Evolutionary conservation across 1,140 invertebrate species (phyloP).

Genomic region (Eufriesea mexicana): DNA sequence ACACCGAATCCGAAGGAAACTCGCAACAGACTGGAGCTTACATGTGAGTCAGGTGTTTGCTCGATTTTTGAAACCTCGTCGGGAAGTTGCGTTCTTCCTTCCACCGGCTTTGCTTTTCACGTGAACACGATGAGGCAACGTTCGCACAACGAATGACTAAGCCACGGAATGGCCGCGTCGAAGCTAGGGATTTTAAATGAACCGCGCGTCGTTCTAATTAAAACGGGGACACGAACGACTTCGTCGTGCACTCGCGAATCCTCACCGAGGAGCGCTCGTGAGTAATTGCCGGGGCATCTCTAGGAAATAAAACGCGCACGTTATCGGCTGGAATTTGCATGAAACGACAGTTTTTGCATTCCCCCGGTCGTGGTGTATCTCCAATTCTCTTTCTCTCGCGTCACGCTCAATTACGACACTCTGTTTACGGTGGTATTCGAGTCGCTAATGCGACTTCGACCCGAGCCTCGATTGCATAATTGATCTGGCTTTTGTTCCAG

Average conservation of each 20-base stretch:
- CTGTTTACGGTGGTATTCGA: background rate
- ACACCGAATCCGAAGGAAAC: too few species aligned
- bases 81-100: conserved; percentile 13
- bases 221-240: background rate
- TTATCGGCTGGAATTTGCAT: conserved; percentile 22
- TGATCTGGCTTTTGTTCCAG: conserved; percentile 25
- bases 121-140: conserved; percentile 18
- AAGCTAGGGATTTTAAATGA: background rate
- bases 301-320: background rate
- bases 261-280: background rate
- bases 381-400: background rate
- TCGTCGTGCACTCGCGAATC: too few species aligned
- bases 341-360: background rate
- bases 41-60: background rate
- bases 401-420: conserved; percentile 23
- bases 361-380: too few species aligned
- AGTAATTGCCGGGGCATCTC: background rate
- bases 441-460: conserved; percentile 5
- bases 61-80: conserved; percentile 9
- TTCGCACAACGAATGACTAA: conserved; percentile 1
- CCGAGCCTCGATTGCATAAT: conserved; percentile 33
- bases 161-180: background rate
- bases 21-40: background rate
- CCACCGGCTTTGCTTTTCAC: conserved; percentile 2
- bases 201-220: background rate